These are phyloP conservation scores for Diorhabda carinulata DNA, from an alignment of 1,140 invertebrate genomes.

Conservation along the genomic window DNA sequence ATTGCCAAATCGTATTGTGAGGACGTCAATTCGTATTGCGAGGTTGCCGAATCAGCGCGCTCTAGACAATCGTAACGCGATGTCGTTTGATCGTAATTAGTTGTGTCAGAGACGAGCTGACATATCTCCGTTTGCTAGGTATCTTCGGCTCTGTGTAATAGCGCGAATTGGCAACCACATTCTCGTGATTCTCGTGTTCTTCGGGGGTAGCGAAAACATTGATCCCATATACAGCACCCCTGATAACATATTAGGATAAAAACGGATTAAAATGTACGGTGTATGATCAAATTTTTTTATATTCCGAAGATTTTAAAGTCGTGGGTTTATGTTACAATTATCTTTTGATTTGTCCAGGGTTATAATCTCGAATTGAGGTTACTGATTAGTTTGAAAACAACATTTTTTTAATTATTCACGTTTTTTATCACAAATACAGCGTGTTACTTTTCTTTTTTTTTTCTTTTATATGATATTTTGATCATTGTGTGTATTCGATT, in stretches of 20 bases:
- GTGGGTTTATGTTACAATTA: no score
- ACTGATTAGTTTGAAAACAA: no score
- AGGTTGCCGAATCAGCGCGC: conserved; percentile 21
- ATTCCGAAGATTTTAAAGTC: no score
- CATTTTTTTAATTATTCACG: no score
- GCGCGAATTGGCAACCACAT: conserved; percentile 81
- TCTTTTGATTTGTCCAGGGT: no score
- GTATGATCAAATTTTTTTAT: no score
- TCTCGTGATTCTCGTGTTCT: conserved; percentile 69
- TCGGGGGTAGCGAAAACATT: conserved; percentile 77
- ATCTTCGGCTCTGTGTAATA: conserved; percentile 72
- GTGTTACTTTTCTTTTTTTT: no score
- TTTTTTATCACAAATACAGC: no score
- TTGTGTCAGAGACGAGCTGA: conserved; percentile 32
- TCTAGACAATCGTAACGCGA: conserved; percentile 18
- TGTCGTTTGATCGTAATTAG: conserved; percentile 22
- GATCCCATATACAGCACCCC: conserved; percentile 77
- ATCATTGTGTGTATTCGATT: no score
- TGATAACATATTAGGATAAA: conserved; percentile 33
- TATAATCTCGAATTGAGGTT: no score
- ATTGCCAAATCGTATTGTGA: conserved; percentile 8
- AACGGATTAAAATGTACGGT: no score
- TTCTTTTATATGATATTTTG: no score
- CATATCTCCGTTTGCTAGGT: conserved; percentile 43
- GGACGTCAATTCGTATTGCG: background rate